Percentiles rank a stretch among this genome's conserved stretches.
These are phyloP conservation scores for Habrosyne pyritoides DNA, from an alignment of 2,888 invertebrate genomes.

Conservation along the genomic window DNA sequence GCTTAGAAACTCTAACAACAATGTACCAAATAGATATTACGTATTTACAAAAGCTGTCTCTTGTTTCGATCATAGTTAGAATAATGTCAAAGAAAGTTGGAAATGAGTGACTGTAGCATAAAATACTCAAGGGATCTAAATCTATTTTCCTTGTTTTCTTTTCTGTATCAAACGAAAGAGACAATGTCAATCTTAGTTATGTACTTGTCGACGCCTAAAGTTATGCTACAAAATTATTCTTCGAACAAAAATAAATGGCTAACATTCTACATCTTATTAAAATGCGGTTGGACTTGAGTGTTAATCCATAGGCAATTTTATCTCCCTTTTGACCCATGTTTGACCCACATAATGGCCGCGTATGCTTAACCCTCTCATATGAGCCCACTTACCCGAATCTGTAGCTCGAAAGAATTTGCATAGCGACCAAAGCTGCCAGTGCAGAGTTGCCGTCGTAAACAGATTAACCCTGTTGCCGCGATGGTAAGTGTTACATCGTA, in stretches of 20 bases:
- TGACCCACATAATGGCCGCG: not conserved
- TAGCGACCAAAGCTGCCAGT: not conserved
- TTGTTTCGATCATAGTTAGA: not conserved
- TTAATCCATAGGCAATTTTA: not conserved
- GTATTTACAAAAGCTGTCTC: not conserved
- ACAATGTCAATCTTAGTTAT: not conserved
- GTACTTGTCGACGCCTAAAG: not conserved
- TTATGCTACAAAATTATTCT: not conserved
- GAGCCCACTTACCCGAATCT: not conserved
- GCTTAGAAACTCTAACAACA: not conserved
- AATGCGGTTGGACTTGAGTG: not conserved
- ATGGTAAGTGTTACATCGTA: not conserved
- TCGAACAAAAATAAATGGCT: not conserved
- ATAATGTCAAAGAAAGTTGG: not conserved
- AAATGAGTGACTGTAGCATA: not conserved
- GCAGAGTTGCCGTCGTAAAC: not conserved
- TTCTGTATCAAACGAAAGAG: not conserved
- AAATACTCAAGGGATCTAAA: not conserved
- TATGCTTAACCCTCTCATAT: not conserved
- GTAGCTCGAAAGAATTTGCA: conserved; percentile 1
- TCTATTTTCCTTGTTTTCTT: not conserved
- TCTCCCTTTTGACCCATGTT: not conserved
- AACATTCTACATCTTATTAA: not conserved
- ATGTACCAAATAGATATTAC: not conserved
- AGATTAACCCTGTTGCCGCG: not conserved